Evolutionary conservation across 2,888 invertebrate genomes (phyloP), one percentile per base, ranked within the genome.

Genomic region (Drymonia ruficornis): DNA sequence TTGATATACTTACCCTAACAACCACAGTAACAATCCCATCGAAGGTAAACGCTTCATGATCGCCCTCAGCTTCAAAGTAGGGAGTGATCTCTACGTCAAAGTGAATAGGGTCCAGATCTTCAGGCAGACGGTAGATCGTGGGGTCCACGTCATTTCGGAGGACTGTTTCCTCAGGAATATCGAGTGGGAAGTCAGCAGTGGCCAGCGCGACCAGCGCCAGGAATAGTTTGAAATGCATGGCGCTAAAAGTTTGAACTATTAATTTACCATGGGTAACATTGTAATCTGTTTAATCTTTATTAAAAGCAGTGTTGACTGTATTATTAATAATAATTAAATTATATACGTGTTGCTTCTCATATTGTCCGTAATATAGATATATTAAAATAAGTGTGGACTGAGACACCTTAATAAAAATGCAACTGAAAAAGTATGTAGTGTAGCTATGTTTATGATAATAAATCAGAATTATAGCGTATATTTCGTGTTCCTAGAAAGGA

Each of bases 11-110:
- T 70, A 91, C 91, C 67, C 61, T 76, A 6, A 91, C 55, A 38
- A 58, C 70, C 28, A 94, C 86, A 8, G 72, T 80, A 0, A 93
- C 90, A 23, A 59, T 63, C 8, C 94, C 94, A 50, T 86, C 81
- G 62, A 94, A 94, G 8, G 82, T 86, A 63, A 93, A 94, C 0
- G 79, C 78, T 28, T 76, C 78, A 18, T 80, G 84, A 11, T 67
- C 61, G 7, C 47, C 70, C 40, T 79, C 80, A 13, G 76, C 82
- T 57, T 88, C 81, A 18, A 95, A 89, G 59, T 93, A 91, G 0
- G 94, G 94, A 0, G 84, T 88, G 15, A 96, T 76, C 57, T 90
- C 86, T 0, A 95, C 79, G 7, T 91, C 84, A 64, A 94, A 95
- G 38, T 84, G 83, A 2, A 76, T 77, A 0, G 95, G 95, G 18